Base-by-base conservation (phyloP, 2,113 vertebrate genomes). In the Cephalopterus ornatus region DNA sequence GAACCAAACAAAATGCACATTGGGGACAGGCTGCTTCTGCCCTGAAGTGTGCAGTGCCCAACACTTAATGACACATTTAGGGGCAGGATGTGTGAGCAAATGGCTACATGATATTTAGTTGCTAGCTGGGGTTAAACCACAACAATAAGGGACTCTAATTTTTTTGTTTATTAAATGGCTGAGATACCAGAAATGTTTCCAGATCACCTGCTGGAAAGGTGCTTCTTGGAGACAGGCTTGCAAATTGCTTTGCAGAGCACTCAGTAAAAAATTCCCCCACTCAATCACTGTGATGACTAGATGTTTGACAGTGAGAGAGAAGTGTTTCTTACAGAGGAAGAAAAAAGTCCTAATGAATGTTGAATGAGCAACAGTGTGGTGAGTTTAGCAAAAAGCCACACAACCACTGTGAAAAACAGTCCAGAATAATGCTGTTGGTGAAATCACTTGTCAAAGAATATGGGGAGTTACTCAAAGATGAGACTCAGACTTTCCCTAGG, bases 61-160 rank as follows among this genome's bases (percentile, higher is more conserved):
- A 12, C 22, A 26, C 8, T 1, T n/a, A 23, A 21, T 17, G 62
- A 17, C 39, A 61, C 24, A 7, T 68, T 27, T 53, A 32, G 47
- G 11, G 39, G 39, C 4, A 89, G 32, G 10, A 30, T 33, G 35
- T 35, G 39, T n/a, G 28, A 35, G 46, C 39, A 75, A 55, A 68
- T 63, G 28, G 7, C 9, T 26, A 0, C n/a, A 15, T 53, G 47
- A 41, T 14, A 11, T 14, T 32, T 14, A 17, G 6, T 3, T 68
- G 6, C 17, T 61, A 10, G 11, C 39, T 61, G 20, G 39, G 6
- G 24, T 61, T 53, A 68, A 75, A 26, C 17, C 24, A 47, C 35
- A 75, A 23, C 10, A 28, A 47, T 2, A 55, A 24, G 1, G 37
- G 3, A 19, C 14, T 49, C 32, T 44, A 26, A 19, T 67, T 89